These are phyloP conservation scores for Drosophila sproati DNA, from an alignment of 1,140 invertebrate genomes.

Conservation along the genomic window DNA sequence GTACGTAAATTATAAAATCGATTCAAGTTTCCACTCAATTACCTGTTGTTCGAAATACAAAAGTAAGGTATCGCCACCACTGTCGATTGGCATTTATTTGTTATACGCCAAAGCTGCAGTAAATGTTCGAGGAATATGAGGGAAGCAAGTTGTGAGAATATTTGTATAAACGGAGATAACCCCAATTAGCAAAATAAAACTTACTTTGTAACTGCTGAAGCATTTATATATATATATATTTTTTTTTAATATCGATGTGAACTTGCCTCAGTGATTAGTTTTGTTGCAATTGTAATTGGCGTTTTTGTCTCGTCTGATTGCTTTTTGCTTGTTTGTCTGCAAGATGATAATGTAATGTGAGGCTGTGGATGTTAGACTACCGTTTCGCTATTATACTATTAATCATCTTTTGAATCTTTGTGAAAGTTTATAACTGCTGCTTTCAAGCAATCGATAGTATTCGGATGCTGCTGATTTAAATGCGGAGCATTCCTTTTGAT, in stretches of 20 bases:
- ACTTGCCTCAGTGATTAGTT: too few species aligned
- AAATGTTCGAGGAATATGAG: background rate
- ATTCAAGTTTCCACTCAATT: slow-evolving; percentile 77
- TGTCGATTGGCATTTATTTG: slow-evolving; percentile 20
- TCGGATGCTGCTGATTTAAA: background rate
- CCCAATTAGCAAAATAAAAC: background rate
- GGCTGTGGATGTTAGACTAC: too few species aligned
- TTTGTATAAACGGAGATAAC: slow-evolving; percentile 2
- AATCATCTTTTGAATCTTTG: background rate
- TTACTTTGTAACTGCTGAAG: slow-evolving; percentile 1
- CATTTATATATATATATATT: too few species aligned
- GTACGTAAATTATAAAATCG: slow-evolving; percentile 61
- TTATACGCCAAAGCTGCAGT: background rate
- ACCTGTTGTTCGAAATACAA: slow-evolving; percentile 46
- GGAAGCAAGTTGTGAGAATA: background rate
- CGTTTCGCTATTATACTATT: too few species aligned
- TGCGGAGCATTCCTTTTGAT: background rate
- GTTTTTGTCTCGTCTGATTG: too few species aligned
- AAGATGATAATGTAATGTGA: too few species aligned
- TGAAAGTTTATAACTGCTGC: background rate
- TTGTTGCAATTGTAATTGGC: too few species aligned
- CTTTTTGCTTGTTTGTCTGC: too few species aligned
- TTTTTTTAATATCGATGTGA: too few species aligned
- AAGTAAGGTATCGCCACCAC: slow-evolving; percentile 35
- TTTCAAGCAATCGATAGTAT: background rate